Evolutionary conservation across 2,797 vertebrate species (phyloP), one percentile per base, ranked within the genome.

Genomic region (Poecile montanus): DNA sequence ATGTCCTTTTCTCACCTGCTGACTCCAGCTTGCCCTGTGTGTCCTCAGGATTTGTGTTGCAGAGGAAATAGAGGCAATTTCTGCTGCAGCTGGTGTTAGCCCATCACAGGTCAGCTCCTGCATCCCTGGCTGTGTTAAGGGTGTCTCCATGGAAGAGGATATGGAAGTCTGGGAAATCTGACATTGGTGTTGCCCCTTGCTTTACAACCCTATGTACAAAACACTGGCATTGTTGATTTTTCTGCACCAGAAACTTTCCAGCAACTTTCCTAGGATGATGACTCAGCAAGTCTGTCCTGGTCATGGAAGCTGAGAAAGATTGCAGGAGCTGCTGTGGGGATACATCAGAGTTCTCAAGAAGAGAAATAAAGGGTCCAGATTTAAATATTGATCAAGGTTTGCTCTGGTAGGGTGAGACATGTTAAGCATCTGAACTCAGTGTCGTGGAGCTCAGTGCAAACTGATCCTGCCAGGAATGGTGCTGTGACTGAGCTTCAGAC

Each of bases 251-350:
- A 40, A 40, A 40, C 15, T 38, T 22, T 68, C 32, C 72, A 80
- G 20, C 9, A 54, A 36, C 32, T 5, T 71, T 50, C 22, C 32
- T 8, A 23, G 9, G 50, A 44, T 11, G 10, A 42, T 42, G 48
- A 17, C 6, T 63, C 0, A 0, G 8, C 23, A 81, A 45, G 11
- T 4, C 0, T 0, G 14, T 72, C 17, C 54, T 50, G 32, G 21
- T 38, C 18, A 20, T 50, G 38, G 70, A 78, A 68, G 19, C 2
- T 53, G 66, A 72, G 38, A 86, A 81, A 34, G 3, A 15, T 53
- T 75, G 29, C 27, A 20, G 15, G 15, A 72, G 13, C 38, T 60
- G 12, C 74, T 72, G 26, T 15, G 13, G 47, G 6, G 21, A 22
- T 21, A 7, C 42, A n/a, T 12, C 26, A 68, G 32, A 72, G 6